phyloP scores from a whole-genome alignment of 2,113 vertebrate species.

The Illadopsis cleaveri region DNA sequence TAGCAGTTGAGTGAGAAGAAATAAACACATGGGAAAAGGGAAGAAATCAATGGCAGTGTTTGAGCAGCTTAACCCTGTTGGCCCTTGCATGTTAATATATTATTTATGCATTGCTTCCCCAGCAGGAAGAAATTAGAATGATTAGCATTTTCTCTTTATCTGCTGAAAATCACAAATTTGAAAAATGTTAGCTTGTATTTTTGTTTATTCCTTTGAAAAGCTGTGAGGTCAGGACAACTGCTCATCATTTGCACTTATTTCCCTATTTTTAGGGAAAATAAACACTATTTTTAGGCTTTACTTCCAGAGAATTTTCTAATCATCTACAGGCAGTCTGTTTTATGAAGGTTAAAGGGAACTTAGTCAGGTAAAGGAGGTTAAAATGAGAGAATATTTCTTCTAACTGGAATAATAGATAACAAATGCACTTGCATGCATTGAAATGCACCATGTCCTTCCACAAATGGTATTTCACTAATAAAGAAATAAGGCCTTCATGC shows the following conservation, averaged over 20 bases:
- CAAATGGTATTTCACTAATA: neutral
- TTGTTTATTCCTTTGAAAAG: constrained; percentile 61
- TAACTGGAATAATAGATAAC: neutral
- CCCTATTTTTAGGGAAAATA: neutral
- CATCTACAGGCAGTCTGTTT: neutral
- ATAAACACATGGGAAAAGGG: constrained; percentile 26
- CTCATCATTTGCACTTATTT: neutral
- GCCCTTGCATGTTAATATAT: constrained; percentile 66
- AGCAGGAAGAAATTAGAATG: constrained; percentile 68
- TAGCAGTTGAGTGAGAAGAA: constrained; percentile 64
- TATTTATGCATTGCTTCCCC: constrained; percentile 65
- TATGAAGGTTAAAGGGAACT: neutral
- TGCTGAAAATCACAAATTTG: constrained; percentile 62
- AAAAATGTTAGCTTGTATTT: constrained; percentile 63
- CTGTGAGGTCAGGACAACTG: constrained; percentile 11
- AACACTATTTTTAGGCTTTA: neutral
- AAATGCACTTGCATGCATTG: neutral
- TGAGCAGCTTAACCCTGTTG: constrained; percentile 75
- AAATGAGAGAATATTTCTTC: neutral
- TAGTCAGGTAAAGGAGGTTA: neutral
- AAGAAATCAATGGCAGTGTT: constrained; percentile 78
- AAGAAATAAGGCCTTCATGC: neutral
- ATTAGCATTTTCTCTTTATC: constrained; percentile 75
- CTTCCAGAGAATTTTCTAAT: neutral
- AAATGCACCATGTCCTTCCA: neutral